Percentiles rank a stretch among this genome's conserved stretches.
Conservation (phyloP, 2,888 invertebrate genomes). For the Eupithecia subumbrata region DNA sequence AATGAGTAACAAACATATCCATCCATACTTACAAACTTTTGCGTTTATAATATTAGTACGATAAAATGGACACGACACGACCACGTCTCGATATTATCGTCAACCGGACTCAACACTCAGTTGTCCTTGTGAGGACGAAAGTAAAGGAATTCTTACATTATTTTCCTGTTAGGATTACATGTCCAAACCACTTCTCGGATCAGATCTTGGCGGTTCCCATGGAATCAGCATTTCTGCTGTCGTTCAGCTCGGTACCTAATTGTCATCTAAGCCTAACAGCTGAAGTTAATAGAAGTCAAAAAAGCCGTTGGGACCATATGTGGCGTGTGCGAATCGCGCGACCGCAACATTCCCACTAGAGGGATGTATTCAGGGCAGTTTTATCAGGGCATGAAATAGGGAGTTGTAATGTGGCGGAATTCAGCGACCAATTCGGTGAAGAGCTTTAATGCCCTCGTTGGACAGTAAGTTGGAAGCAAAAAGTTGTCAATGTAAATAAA, state of each 20-base stretch:
- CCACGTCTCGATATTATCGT: too few species aligned
- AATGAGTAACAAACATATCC: too few species aligned
- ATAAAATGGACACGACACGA: too few species aligned
- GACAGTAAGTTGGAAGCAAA: not conserved
- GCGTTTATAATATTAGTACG: too few species aligned
- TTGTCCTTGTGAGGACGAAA: not conserved
- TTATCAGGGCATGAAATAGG: not conserved
- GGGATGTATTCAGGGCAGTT: constrained; percentile 18
- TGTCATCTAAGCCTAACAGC: constrained; percentile 58
- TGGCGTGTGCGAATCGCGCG: constrained; percentile 71
- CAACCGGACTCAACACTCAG: not conserved
- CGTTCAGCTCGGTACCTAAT: constrained; percentile 45
- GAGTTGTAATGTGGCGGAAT: not conserved
- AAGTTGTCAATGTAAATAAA: not conserved
- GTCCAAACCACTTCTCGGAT: constrained; percentile 16
- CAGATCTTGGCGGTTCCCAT: constrained; percentile 36
- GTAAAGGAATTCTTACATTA: not conserved
- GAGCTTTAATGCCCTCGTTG: not conserved
- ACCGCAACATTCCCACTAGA: constrained; percentile 69
- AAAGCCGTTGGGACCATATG: constrained; percentile 66
- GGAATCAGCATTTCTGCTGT: constrained; percentile 40
- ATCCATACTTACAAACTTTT: too few species aligned
- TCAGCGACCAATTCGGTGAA: not conserved
- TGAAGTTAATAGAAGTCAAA: constrained; percentile 53
- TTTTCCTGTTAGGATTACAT: constrained; percentile 2